A percentile compares a stretch with the other conserved stretches of the same genome.
Evolutionary conservation across 2,888 invertebrate species (phyloP).

Genomic region (Chaitophorus viminalis): DNA sequence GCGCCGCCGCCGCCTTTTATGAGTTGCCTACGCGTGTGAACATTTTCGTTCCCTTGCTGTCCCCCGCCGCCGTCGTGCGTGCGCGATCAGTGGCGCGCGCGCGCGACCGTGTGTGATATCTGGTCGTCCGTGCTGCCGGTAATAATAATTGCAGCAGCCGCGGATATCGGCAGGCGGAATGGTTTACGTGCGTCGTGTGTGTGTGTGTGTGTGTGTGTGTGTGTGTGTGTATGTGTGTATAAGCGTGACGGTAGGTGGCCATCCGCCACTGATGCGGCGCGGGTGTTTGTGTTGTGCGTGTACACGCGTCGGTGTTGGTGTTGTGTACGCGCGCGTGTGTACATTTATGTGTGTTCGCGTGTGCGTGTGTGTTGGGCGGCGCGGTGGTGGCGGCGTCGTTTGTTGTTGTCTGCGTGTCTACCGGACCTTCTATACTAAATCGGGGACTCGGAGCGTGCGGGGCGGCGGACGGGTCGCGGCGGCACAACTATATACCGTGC

Average conservation of each 20-base stretch:
- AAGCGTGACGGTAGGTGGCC: neutral
- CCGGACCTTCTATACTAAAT: conserved; percentile 54
- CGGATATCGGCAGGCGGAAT: conserved; percentile 26
- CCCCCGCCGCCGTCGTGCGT: neutral
- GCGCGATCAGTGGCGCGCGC: neutral
- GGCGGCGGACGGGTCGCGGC: neutral
- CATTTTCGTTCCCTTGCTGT: conserved; percentile 42
- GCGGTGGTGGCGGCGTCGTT: conserved; percentile 46
- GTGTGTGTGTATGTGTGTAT: neutral
- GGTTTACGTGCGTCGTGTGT: neutral
- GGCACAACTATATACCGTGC: neutral
- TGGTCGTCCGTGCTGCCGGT: conserved; percentile 56
- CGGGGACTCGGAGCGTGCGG: conserved; percentile 31
- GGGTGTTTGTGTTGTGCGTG: too few relatives aligned
- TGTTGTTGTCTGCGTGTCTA: conserved; percentile 62
- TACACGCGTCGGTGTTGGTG: neutral
- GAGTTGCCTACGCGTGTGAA: conserved; percentile 59
- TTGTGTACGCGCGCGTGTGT: neutral
- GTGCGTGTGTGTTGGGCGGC: neutral
- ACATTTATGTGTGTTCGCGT: neutral
- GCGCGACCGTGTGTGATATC: conserved; percentile 15
- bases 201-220: neutral
- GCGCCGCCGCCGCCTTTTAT: conserved; percentile 45
- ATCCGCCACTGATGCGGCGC: too few relatives aligned
- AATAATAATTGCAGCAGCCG: conserved; percentile 41